Conservation (phyloP, 2,797 vertebrate genomes). For the Gymnodraco acuticeps region DNA sequence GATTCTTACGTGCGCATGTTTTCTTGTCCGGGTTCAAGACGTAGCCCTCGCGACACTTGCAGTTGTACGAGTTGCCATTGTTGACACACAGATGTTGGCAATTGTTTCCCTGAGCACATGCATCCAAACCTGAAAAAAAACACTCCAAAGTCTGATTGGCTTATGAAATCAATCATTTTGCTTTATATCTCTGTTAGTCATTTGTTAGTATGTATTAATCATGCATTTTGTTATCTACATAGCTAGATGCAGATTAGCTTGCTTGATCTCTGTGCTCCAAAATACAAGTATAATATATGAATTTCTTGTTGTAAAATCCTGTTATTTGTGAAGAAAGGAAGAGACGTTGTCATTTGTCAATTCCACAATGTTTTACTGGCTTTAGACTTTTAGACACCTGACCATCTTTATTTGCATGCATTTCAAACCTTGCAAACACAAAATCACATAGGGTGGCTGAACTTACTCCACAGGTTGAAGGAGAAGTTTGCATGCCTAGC, state of each 20-base stretch:
- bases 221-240: not conserved
- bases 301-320: not conserved
- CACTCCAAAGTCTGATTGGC: constrained; percentile 64
- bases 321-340: constrained; percentile 6
- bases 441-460: constrained; percentile 28
- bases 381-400: not conserved
- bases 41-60: constrained; percentile 87
- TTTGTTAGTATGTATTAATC: constrained; percentile 34
- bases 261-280: constrained; percentile 45
- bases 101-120: constrained; percentile 84
- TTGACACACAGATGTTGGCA: constrained; percentile 91
- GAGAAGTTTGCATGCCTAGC: constrained; percentile 9
- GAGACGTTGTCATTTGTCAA: not conserved
- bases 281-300: not conserved
- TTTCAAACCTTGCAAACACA: constrained; percentile 27
- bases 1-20: constrained; percentile 87
- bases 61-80: constrained; percentile 79
- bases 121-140: constrained; percentile 80
- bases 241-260: constrained; percentile 54
- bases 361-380: not conserved
- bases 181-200: constrained; percentile 29
- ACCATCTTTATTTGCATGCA: constrained; percentile 1
- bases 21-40: constrained; percentile 86
- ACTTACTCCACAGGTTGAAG: constrained; percentile 10
- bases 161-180: constrained; percentile 41